Evolutionary conservation across 2,113 vertebrate genomes (phyloP), one percentile per base, ranked within the genome.

Genomic region (Neofelis nebulosa): DNA sequence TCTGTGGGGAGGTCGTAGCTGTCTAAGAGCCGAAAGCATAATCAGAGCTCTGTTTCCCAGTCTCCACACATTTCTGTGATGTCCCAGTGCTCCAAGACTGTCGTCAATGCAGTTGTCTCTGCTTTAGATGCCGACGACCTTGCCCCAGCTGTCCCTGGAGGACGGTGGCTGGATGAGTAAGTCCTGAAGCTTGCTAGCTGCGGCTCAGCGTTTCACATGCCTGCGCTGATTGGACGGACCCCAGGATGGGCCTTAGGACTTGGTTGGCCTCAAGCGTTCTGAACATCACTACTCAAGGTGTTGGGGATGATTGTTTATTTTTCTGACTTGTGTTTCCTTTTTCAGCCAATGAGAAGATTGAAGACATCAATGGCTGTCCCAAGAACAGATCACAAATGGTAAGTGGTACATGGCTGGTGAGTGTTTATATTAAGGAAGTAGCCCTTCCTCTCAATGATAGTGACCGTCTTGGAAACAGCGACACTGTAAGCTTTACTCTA

Each of bases 341-440:
- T 98, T 78, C 99, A 99, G 99, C 99, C 98, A 99, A 99, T 98
- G 99, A 99, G 98, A 99, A 99, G 99, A 99, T 99, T 86, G 99
- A 99, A 97, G 99, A 99, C 96, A 99, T 99, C 99, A 99, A 99
- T 99, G 99, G 99, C 99, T 99, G 99, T 98, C 99, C 99, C 1
- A 99, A 99, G 99, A 99, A 99, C 97, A 99, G 99, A 68, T 99
- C 99, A 98, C 99, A 99, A 99, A 99, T 99, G 99, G 99, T 99
- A 89, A 99, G 99, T 99, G 95, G 92, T 86, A 0, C 90, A 25
- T 0, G 5, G 97, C 36, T 18, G 16, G 78, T 78, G 81, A 68
- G 83, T 69, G 38, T 79, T 45, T 86, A 19, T 52, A 41, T 85
- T 5, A 0, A 0, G 96, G 6, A 57, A 73, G 11, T 14, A 82